Evolutionary conservation across 2,888 invertebrate species (phyloP), one percentile per base, ranked within the genome.

Genomic region (Apodemia duryi): DNA sequence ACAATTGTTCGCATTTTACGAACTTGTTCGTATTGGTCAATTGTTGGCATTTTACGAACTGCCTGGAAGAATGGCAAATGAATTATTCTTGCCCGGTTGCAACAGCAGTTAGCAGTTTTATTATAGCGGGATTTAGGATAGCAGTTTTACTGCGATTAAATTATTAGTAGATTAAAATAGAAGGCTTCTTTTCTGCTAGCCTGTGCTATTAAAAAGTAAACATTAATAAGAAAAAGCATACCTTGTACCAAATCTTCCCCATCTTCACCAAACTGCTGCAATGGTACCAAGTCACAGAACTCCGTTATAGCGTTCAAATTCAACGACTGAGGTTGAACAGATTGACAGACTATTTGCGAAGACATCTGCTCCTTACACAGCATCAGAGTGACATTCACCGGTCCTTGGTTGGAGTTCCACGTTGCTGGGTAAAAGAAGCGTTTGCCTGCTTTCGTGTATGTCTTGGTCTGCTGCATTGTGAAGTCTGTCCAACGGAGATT

Each of bases 401-500:
- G 94, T 2, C 95, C 94, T 72, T 88, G 91, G 78, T 80, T 93
- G 38, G 93, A 92, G 67, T 92, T 93, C 96, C 96, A 97, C 2
- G 94, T 84, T 0, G 96, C 97, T 29, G 96, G 94, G 81, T 95
- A 95, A 90, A 97, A 97, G 71, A 95, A 93, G 63, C 96, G 91
- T 74, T 94, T 94, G 66, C 96, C 96, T 1, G 95, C 93, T 61
- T 93, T 92, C 60, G 95, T 91, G 46, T 89, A 88, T 69, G 81
- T 84, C 52, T 92, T 86, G 0, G 86, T 88, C 65, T 94, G 93
- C 63, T 94, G 85, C 66, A 95, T 85, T 6, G 93, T 86, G 78
- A 97, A 97, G 83, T 97, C 96, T 72, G 93, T 93, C 92, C 96
- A 95, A 68, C 95, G 93, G 9, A 96, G 92, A 80, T 95, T 96